Conservation (phyloP, 2,888 invertebrate species). For the Melipona bicolor region DNA sequence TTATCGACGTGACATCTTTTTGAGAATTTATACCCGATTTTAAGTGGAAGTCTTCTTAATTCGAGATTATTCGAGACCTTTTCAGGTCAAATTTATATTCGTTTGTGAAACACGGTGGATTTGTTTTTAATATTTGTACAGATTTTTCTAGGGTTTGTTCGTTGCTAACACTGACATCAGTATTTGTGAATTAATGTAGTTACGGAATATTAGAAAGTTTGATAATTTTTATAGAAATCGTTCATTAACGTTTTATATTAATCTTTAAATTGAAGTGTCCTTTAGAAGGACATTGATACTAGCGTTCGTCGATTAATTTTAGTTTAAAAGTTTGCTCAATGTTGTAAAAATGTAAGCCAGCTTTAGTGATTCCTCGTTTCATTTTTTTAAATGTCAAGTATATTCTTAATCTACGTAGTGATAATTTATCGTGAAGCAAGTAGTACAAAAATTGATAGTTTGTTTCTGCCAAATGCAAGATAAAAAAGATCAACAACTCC, state of each 20-base stretch:
- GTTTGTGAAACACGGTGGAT: no score
- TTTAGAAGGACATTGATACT: not conserved
- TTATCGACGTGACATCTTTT: no score
- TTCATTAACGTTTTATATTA: not conserved
- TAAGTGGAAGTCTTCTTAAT: no score
- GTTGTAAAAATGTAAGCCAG: not conserved
- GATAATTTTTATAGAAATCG: not conserved
- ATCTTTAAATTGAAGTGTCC: not conserved
- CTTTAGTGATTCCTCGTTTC: not conserved
- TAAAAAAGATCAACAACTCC: no score
- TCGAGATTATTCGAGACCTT: no score
- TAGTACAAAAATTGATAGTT: no score
- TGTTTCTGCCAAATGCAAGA: no score
- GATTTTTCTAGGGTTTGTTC: not conserved
- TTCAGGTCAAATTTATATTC: no score
- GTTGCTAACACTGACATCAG: not conserved
- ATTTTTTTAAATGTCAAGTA: no score
- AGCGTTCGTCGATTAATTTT: not conserved
- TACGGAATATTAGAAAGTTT: not conserved
- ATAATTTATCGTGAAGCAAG: no score
- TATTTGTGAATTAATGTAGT: not conserved
- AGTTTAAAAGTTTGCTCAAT: not conserved
- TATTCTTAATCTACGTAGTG: no score
- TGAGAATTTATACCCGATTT: no score
- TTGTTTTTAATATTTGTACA: not conserved